Evolutionary conservation across 1,140 invertebrate genomes (phyloP), one percentile per base, ranked within the genome.

Genomic region (Drosophila asahinai): DNA sequence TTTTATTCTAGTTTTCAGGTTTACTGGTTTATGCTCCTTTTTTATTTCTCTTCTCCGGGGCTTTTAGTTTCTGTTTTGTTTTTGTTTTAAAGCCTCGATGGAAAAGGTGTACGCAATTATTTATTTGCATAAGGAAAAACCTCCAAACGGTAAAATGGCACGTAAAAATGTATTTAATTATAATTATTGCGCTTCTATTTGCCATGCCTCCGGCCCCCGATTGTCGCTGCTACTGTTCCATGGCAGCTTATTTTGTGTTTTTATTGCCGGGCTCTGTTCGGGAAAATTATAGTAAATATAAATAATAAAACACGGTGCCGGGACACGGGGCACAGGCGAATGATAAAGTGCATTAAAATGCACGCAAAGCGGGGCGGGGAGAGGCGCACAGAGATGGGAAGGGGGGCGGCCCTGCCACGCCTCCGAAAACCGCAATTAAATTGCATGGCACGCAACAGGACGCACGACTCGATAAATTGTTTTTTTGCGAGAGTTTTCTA

Each of bases 101-200:
- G 47, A 57, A 64, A 80, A 74, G 82, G 79, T 86, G 79, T 82
- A 63, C 63, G 79, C 83, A 86, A 86, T 86, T 86, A 86, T 82
- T 75, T 86, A 82, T 86, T 86, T 86, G 78, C 82, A 86, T 80
- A 80, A 62, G 75, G 63, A 77, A 72, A 66, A 77, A 75, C 59
- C 61, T 62, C 52, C 42, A 62, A 84, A 86, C 81, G 84, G 80
- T 60, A 80, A 89, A 90, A 81, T 60, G 66, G 81, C 84, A 90
- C 86, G 84, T 84, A 89, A 89, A 90, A 89, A 86, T 83, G 86
- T 83, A 89, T 90, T 90, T 90, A 89, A 89, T 89, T 89, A 89
- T 89, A 90, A 90, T 90, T 90, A 90, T 89, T 89, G 74, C 81
- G 68, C 63, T 87, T 89, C 84, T 78, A 68, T 77, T 58, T 63